Base-by-base conservation (phyloP, 2,797 vertebrate genomes). In the Sebastes matsubarae region DNA sequence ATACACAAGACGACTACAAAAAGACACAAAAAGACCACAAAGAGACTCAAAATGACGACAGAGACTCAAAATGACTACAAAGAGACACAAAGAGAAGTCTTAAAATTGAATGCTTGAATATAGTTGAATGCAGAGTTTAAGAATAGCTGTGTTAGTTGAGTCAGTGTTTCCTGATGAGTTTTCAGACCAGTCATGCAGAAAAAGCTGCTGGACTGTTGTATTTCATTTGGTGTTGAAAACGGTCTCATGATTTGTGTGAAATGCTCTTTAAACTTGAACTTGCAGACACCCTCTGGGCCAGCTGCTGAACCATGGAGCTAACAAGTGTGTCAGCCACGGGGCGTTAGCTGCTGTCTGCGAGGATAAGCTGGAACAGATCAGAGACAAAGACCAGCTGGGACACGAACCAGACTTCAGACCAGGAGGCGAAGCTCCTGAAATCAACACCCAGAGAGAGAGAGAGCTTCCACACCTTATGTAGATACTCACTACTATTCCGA, bases 391-490 rank as follows among this genome's bases (percentile, higher is more conserved):
- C 83, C 87, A 24, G 67, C 59, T 38, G 68, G 27, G 16, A 68
- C 38, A 32, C 14, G 8, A 69, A 18, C 0, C 95, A 95, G 85
- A 84, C 84, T 80, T 60, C 89, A 75, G 68, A 89, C 90, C 38
- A 34, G 69, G 46, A 95, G 95, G 80, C 94, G 93, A 13, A 38
- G 36, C 52, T 96, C 95, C 10, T 97, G 95, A 95, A 80, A 84
- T 52, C 68, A 25, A 78, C 83, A n/a, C n/a, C n/a, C n/a, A 78
- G 16, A 30, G 72, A 16, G 38, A 42, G 38, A 42, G 38, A 42
- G 38, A 42, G 50, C 63, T 42, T 8, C 73, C 20, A 14, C 57
- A 22, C 69, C 64, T 58, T 52, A 68, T 34, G 22, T 4, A 72
- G 72, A 79, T 16, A 29, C 8, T 50, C 7, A 14, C 57, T 59